Evolutionary conservation across 2,888 invertebrate species (phyloP).

Genomic region (Dasypogon diadema): DNA sequence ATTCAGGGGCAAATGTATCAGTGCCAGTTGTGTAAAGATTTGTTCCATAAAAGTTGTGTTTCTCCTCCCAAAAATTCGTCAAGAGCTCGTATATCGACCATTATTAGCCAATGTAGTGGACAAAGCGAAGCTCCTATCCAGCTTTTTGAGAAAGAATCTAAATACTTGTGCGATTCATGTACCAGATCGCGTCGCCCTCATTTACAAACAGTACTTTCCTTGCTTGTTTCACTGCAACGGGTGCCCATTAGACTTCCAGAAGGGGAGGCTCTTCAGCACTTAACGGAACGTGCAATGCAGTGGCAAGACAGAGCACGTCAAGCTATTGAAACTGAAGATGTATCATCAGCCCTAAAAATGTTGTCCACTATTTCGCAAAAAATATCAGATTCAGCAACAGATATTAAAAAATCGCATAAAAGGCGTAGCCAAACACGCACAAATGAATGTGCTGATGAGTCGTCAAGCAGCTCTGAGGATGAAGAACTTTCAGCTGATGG

Average conservation of each 20-base stretch:
- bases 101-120: conserved; percentile 52
- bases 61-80: conserved; percentile 59
- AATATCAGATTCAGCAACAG: background rate
- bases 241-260: conserved; percentile 85
- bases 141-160: conserved; percentile 69
- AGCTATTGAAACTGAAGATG: conserved; percentile 75
- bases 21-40: conserved; percentile 95
- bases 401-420: background rate
- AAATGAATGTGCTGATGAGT: conserved; percentile 28
- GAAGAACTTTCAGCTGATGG: conserved; percentile 48
- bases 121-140: conserved; percentile 52
- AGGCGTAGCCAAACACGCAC: background rate
- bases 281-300: conserved; percentile 94
- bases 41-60: conserved; percentile 81
- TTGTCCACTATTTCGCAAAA: conserved; percentile 67
- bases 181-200: conserved; percentile 87
- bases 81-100: conserved; percentile 46
- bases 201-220: conserved; percentile 82
- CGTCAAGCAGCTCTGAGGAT: conserved; percentile 36
- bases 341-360: conserved; percentile 75
- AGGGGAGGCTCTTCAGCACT: conserved; percentile 91
- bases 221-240: conserved; percentile 82
- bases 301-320: conserved; percentile 92
- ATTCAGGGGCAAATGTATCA: conserved; percentile 87
- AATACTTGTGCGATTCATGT: conserved; percentile 91